These are phyloP conservation scores for Danio kyathit DNA, from an alignment of 2,797 vertebrate genomes.

Conservation along the genomic window DNA sequence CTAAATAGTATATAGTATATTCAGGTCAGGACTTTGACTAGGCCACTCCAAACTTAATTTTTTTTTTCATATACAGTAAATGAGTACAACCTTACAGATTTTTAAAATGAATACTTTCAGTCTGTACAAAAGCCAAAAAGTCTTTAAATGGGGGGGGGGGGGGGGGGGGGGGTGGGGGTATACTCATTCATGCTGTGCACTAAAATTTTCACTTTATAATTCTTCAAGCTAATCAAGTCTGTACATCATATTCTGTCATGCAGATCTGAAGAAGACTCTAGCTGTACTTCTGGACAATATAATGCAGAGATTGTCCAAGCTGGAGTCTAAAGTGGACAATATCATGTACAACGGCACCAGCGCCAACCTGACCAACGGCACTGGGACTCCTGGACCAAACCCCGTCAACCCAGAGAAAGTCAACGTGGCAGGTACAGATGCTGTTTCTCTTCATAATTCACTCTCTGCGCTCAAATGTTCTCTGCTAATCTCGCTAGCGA, in stretches of 20 bases:
- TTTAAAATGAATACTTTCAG: no score
- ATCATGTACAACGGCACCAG: constrained; percentile 92
- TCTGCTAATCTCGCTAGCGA: background rate
- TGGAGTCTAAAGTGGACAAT: constrained; percentile 96
- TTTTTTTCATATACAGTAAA: no score
- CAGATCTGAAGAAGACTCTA: constrained; percentile 92
- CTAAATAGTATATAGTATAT: no score
- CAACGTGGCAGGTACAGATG: constrained; percentile 91
- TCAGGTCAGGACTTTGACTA: no score
- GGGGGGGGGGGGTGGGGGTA: no score
- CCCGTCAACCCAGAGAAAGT: constrained; percentile 88
- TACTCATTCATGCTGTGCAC: no score
- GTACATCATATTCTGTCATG: constrained; percentile 22
- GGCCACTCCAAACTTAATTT: no score
- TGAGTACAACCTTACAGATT: no score
- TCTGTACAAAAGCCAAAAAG: no score
- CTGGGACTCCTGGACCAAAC: constrained; percentile 80
- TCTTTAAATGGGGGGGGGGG: no score
- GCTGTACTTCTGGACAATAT: constrained; percentile 98
- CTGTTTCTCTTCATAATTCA: background rate
- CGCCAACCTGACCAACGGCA: constrained; percentile 90
- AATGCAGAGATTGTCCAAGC: constrained; percentile 93
- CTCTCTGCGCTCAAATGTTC: background rate
- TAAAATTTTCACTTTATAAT: background rate
- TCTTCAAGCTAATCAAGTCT: background rate